Evolutionary conservation across 2,888 invertebrate genomes (phyloP), one percentile per base, ranked within the genome.

Genomic region (Strigamia crassipes): DNA sequence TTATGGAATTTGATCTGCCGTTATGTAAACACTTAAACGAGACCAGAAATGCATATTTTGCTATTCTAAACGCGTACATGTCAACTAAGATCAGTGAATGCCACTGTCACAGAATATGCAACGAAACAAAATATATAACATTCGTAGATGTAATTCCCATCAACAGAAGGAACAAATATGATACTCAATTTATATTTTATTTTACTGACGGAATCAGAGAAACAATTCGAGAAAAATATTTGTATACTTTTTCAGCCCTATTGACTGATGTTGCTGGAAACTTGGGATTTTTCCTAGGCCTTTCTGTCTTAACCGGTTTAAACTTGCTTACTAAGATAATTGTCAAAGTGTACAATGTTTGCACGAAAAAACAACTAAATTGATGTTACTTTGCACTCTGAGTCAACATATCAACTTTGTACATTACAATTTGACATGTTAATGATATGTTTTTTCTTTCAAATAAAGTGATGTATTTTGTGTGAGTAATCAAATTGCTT

Each of bases 301-400:
- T 73, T 73, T 73, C 73, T n/a, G 73, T 73, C n/a, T 27, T 73
- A 31, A 73, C 73, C 8, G 73, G 73, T 13, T 73, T 73, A 73
- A 31, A 73, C n/a, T 12, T 31, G 12, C 6, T 73, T 13, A 73
- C 13, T 73, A 27, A 31, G 13, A 12, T 73, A 12, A n/a, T 73
- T 31, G 31, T 73, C 13, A 73, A 73, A n/a, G 12, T 73, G 13
- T 8, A 56, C 10, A 0, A 46, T 5, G 4, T 46, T 6, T 46
- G n/a, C n/a, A 46, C 15, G 12, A 12, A 46, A n/a, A 46, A 46
- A 46, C 9, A 42, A 13, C 13, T 10, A 46, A 46, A 46, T n/a
- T 46, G 46, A 15, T 42, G 15, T 42, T 4, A 42, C 12, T 34
- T 34, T 34, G 3, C 34, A 34, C 34, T n/a, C n/a, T n/a, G n/a